Evolutionary conservation across 2,888 invertebrate species (phyloP).

Genomic region (Heliconius hortense): DNA sequence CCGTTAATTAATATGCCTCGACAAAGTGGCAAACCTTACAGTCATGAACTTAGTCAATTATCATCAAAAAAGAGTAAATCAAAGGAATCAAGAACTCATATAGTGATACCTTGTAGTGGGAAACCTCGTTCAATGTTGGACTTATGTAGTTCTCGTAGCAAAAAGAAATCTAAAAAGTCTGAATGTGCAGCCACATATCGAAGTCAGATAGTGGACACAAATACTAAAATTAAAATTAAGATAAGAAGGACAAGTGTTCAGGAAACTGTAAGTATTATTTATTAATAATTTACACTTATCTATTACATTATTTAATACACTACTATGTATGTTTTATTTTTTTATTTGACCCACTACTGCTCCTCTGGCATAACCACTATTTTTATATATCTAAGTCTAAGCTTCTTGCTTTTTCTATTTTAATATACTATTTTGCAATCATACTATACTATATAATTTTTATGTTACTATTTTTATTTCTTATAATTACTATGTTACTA

Average conservation of each 20-base stretch:
- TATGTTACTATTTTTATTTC: background rate
- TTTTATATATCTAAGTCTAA: background rate
- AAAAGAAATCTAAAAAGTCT: slow-evolving; percentile 76
- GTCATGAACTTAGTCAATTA: slow-evolving; percentile 82
- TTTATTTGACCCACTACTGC: background rate
- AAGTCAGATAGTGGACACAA: slow-evolving; percentile 84
- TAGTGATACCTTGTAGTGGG: slow-evolving; percentile 74
- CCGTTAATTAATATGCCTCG: slow-evolving; percentile 69
- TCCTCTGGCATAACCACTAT: background rate
- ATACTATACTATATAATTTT: background rate
- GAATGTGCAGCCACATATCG: slow-evolving; percentile 77
- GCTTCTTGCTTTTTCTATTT: background rate
- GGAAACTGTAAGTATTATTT: slow-evolving; percentile 62
- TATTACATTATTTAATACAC: background rate
- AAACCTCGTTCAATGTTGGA: slow-evolving; percentile 79
- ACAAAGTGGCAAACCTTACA: slow-evolving; percentile 79
- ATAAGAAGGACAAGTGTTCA: slow-evolving; percentile 84
- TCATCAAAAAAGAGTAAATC: slow-evolving; percentile 75
- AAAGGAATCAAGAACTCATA: slow-evolving; percentile 68
- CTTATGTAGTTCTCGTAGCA: slow-evolving; percentile 74
- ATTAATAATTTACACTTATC: background rate
- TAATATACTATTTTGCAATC: background rate
- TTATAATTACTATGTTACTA: background rate
- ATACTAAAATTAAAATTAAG: slow-evolving; percentile 85
- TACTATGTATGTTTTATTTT: background rate